Percentiles rank a stretch among this genome's conserved stretches.
phyloP scores from a whole-genome alignment of 2,113 vertebrate genomes.

The Rhea americana region DNA sequence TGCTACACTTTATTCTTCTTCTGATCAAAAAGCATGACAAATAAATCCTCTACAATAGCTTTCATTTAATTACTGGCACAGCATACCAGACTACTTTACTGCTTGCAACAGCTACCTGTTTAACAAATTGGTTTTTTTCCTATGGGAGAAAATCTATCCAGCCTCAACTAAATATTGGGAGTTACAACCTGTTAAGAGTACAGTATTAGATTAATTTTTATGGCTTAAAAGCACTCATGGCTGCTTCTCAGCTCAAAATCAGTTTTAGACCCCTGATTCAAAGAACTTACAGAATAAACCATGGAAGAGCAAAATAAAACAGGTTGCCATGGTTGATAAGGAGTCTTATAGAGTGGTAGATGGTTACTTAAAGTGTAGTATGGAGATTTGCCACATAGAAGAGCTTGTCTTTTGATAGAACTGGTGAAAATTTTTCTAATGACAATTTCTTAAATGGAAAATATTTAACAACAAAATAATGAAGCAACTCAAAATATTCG shows the following conservation, averaged over 20 bases:
- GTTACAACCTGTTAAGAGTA: conserved; percentile 13
- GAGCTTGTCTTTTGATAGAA: not conserved
- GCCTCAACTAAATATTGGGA: conserved; percentile 33
- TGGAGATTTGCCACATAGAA: not conserved
- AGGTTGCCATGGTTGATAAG: not conserved
- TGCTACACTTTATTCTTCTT: conserved; percentile 6
- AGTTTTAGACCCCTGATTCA: not conserved
- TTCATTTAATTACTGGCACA: not conserved
- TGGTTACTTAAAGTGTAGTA: not conserved
- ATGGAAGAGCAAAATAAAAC: not conserved
- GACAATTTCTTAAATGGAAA: not conserved
- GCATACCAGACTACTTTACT: not conserved
- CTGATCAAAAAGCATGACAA: conserved; percentile 36
- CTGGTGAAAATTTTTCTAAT: not conserved
- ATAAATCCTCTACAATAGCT: conserved; percentile 11
- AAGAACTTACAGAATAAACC: not conserved
- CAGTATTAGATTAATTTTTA: conserved; percentile 12
- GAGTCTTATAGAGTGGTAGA: not conserved
- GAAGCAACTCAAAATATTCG: not conserved
- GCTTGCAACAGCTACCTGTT: not conserved
- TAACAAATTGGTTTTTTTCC: not conserved
- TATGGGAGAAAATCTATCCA: not conserved
- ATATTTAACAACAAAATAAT: not conserved
- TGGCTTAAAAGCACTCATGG: not conserved
- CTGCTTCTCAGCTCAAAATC: not conserved